Percentiles rank a stretch among this genome's conserved stretches.
Conservation (phyloP, 2,888 invertebrate genomes). For the Lutraria lutraria region DNA sequence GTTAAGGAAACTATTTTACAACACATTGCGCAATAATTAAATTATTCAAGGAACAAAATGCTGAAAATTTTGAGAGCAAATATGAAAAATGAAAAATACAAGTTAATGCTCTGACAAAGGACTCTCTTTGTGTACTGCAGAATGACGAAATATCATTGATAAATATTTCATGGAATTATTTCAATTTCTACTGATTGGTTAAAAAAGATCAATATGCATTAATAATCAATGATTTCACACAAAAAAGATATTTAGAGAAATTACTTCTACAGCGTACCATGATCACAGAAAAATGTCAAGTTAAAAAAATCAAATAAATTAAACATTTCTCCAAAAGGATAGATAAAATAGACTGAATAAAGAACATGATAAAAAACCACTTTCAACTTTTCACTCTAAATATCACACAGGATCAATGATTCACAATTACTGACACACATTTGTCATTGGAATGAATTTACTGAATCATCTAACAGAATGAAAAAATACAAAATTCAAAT, state of each 20-base stretch:
- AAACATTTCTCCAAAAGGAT: background rate
- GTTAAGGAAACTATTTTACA: background rate
- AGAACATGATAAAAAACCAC: background rate
- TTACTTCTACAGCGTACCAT: background rate
- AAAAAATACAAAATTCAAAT: background rate
- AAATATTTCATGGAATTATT: background rate
- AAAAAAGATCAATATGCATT: background rate
- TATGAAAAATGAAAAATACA: background rate
- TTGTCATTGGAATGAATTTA: background rate
- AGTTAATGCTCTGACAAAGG: background rate
- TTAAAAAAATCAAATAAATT: background rate
- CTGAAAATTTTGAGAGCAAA: background rate
- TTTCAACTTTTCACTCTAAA: background rate
- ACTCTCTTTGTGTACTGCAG: background rate
- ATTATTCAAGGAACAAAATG: constrained; percentile 1
- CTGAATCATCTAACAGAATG: background rate
- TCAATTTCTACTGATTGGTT: background rate
- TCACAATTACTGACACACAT: background rate
- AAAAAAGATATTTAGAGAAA: background rate
- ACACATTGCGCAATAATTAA: background rate
- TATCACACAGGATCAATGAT: background rate
- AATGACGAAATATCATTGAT: background rate
- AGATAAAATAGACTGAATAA: background rate
- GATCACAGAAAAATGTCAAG: background rate
- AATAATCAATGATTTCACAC: background rate